Conservation (phyloP, 2,888 invertebrate genomes). For the Thalpophila matura region DNA sequence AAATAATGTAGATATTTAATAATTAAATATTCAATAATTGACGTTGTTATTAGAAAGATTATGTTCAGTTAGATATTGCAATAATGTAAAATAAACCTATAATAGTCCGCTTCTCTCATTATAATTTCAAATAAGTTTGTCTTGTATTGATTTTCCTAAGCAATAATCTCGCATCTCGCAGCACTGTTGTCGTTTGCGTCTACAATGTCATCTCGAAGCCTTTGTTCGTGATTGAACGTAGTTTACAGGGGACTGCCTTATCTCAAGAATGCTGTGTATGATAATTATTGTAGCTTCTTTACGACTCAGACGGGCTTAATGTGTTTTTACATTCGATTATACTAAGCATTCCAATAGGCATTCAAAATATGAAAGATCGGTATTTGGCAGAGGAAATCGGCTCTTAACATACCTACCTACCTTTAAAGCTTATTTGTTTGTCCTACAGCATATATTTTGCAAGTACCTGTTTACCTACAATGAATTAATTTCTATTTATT, state of each 20-base stretch:
- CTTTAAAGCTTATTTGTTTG: not conserved
- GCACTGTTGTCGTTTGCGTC: constrained; percentile 59
- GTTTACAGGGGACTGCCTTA: constrained; percentile 76
- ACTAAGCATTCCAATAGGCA: constrained; percentile 48
- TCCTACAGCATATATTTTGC: too few relatives aligned
- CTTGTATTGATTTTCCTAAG: constrained; percentile 71
- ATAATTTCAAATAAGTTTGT: constrained; percentile 61
- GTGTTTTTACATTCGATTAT: constrained; percentile 62
- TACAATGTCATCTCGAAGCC: constrained; percentile 71
- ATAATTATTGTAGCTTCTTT: constrained; percentile 75
- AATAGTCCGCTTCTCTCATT: constrained; percentile 49
- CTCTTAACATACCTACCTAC: too few relatives aligned
- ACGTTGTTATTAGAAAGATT: constrained; percentile 47
- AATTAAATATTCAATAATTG: constrained; percentile 36
- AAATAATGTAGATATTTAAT: constrained; percentile 28
- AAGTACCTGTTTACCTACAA: too few relatives aligned
- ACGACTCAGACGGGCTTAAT: constrained; percentile 63
- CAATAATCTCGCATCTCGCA: constrained; percentile 60
- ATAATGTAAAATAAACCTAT: constrained; percentile 39
- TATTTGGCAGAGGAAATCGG: constrained; percentile 21
- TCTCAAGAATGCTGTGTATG: constrained; percentile 82
- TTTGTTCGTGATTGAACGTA: constrained; percentile 79
- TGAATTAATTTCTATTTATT: too few relatives aligned
- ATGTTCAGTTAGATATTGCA: constrained; percentile 38
- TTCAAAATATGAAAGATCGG: constrained; percentile 9